These are phyloP conservation scores for Sebastiscus albofasciatus DNA, from an alignment of 2,797 vertebrate genomes.

Conservation along the genomic window DNA sequence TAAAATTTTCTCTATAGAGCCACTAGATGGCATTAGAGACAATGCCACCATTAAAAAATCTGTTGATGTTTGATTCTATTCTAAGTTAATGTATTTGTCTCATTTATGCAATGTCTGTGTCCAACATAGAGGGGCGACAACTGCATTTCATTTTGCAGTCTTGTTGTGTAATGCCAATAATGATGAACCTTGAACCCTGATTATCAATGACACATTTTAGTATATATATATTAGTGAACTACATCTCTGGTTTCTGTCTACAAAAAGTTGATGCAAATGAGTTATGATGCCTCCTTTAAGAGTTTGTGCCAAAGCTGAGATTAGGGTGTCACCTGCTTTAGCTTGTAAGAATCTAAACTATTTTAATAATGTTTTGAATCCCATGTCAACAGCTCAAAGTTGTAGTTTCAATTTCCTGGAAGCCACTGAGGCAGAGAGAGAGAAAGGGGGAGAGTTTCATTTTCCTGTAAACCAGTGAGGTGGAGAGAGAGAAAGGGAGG, in stretches of 20 bases:
- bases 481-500: background rate
- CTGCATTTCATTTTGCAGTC: background rate
- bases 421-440: background rate
- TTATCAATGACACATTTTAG: background rate
- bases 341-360: background rate
- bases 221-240: too few relatives aligned
- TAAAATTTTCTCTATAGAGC: background rate
- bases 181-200: background rate
- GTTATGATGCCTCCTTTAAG: background rate
- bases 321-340: background rate
- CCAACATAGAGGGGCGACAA: background rate
- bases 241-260: background rate
- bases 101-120: background rate
- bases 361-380: background rate
- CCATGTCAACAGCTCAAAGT: too few relatives aligned
- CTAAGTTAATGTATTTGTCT: background rate
- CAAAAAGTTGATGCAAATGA: background rate
- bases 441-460: background rate
- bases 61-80: background rate
- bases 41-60: background rate
- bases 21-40: slow-evolving; percentile 18
- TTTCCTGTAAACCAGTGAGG: background rate
- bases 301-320: background rate
- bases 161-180: background rate
- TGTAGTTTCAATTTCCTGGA: background rate